Evolutionary conservation across 2,888 invertebrate species (phyloP).

Genomic region (Mimachlamys varia): DNA sequence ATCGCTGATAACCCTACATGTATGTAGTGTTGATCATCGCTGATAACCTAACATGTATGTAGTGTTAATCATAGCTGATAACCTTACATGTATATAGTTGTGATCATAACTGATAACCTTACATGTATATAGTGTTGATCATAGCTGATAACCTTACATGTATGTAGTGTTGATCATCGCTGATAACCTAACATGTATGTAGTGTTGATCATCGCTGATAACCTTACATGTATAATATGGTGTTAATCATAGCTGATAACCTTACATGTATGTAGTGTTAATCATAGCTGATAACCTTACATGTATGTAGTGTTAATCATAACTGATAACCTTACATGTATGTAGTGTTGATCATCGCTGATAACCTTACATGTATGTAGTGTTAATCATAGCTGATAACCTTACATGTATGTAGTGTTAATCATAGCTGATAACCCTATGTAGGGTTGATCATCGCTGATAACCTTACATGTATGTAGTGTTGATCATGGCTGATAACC

Average conservation of each 20-base stretch:
- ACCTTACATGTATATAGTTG: background rate
- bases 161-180: too few relatives aligned
- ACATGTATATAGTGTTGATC: too few relatives aligned
- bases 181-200: background rate
- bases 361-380: background rate
- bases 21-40: background rate
- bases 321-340: background rate
- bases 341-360: background rate
- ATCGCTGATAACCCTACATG: background rate
- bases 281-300: too few relatives aligned
- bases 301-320: background rate
- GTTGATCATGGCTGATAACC: background rate
- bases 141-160: too few relatives aligned
- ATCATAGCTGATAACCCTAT: background rate
- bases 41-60: too few relatives aligned
- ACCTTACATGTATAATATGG: too few relatives aligned
- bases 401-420: too few relatives aligned
- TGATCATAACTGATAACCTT: background rate
- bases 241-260: too few relatives aligned
- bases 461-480: background rate
- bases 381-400: too few relatives aligned
- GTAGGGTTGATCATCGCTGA: background rate
- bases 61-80: too few relatives aligned
- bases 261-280: too few relatives aligned
- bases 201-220: background rate